These are phyloP conservation scores for Psettodes erumei DNA, from an alignment of 2,113 vertebrate species.

Conservation along the genomic window DNA sequence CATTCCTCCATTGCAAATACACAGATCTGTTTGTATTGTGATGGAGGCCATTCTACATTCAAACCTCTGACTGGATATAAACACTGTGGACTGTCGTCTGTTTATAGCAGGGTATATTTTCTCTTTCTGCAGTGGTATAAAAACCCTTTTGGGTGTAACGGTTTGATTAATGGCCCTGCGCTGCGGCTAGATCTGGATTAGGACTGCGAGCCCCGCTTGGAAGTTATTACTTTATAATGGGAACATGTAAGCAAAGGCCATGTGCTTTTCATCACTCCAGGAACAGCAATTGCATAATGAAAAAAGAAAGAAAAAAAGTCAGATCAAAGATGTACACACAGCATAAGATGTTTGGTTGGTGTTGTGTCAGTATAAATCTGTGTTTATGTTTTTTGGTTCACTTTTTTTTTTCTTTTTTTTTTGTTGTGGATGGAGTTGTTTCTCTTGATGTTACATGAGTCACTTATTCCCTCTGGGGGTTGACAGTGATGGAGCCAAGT, in stretches of 20 bases:
- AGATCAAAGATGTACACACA: slow-evolving; percentile 12
- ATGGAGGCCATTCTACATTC: slow-evolving; percentile 20
- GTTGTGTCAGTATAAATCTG: not conserved
- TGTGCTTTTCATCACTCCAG: slow-evolving; percentile 67
- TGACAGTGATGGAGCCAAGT: slow-evolving; percentile 60
- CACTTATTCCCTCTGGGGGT: slow-evolving; percentile 56
- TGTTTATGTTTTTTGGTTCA: slow-evolving; percentile 28
- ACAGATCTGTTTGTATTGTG: not conserved
- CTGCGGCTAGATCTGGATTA: slow-evolving; percentile 60
- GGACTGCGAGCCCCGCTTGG: slow-evolving; percentile 29
- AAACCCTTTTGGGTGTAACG: slow-evolving; percentile 42
- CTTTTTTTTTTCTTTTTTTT: not conserved
- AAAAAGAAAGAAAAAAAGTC: slow-evolving; percentile 8
- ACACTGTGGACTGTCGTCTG: slow-evolving; percentile 29
- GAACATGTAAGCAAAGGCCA: slow-evolving; percentile 76
- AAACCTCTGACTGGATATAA: slow-evolving; percentile 43
- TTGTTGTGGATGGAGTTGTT: slow-evolving; percentile 29
- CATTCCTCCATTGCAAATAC: not conserved
- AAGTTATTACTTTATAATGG: slow-evolving; percentile 75
- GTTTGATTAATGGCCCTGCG: slow-evolving; percentile 63
- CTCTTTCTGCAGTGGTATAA: slow-evolving; percentile 25
- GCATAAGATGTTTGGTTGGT: slow-evolving; percentile 2
- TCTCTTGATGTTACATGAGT: slow-evolving; percentile 53
- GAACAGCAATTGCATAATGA: slow-evolving; percentile 29
- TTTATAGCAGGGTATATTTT: slow-evolving; percentile 57